Percentiles rank a stretch among this genome's conserved stretches.
These are phyloP conservation scores for Galeopterus variegatus DNA, from an alignment of 2,113 vertebrate genomes.

Conservation along the genomic window DNA sequence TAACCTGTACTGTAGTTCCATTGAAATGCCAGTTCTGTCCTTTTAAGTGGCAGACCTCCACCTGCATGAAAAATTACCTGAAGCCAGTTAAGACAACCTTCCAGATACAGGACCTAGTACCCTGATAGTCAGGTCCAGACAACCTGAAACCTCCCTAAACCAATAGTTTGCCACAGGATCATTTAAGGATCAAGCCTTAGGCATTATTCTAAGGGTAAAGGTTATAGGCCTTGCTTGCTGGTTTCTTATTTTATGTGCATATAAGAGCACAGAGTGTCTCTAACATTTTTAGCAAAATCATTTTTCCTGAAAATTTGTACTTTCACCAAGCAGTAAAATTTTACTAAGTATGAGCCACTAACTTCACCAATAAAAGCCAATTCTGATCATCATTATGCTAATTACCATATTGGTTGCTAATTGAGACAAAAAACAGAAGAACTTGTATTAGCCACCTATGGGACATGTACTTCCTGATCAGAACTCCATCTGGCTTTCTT, in stretches of 20 bases:
- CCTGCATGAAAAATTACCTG: neutral
- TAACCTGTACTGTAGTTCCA: neutral
- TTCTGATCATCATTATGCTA: neutral
- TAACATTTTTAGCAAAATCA: conserved; percentile 8
- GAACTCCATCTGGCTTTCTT: neutral
- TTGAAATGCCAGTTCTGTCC: neutral
- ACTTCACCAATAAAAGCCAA: neutral
- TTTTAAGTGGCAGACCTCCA: neutral
- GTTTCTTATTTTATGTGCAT: neutral
- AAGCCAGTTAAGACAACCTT: neutral
- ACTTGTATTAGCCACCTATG: neutral
- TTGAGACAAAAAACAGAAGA: neutral
- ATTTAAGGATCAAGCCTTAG: neutral
- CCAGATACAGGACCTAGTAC: neutral
- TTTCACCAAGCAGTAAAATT: neutral
- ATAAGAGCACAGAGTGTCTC: neutral
- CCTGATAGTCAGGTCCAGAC: neutral
- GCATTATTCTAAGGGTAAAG: neutral
- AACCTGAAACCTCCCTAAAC: neutral
- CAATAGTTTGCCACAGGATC: neutral
- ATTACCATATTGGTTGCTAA: neutral
- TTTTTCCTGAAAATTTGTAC: conserved; percentile 35
- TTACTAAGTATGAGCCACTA: neutral
- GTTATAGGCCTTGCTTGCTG: neutral
- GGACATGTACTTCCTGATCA: neutral